Evolutionary conservation across 2,888 invertebrate species (phyloP), one percentile per base, ranked within the genome.

Genomic region (Plebejus argus): DNA sequence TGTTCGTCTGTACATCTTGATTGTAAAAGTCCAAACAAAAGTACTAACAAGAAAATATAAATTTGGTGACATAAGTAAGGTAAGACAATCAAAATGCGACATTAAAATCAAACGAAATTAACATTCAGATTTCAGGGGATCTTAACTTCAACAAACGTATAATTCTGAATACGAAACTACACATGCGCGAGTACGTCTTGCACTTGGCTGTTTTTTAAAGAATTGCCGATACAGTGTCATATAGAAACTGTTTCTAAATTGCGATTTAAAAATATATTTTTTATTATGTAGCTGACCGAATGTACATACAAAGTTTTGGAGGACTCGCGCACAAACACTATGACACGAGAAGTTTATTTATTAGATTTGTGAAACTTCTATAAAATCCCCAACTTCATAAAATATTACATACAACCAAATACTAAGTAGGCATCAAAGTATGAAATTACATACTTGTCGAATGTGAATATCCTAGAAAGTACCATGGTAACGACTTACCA

Each of bases 401-500:
- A 39, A 39, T 8, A 39, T 15, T 49, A 18, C 18, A 53, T 53
- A 2, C 20, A 20, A 8, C 0, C 20, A 58, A 28, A 23, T 66
- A 23, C 10, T 66, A 66, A 66, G 23, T 66, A 23, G n/a, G 58
- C 18, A 58, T 58, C 53, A 18, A 20, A 58, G 61, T 66, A 33
- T 66, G 15, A 66, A 66, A 66, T 66, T 66, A 66, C 66, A 66
- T 33, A 23, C 61, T 66, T 33, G 66, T 66, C 28, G 12, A 20
- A 23, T 23, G 23, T 28, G 66, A 66, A 15, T 66, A 33, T 66
- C 61, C 61, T 66, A 66, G 66, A 66, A 58, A 56, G 53, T n/a
- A 49, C n/a, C 45, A 72, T 53, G 53, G 53, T 53, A 53, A 53
- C 53, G 53, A 53, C 53, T 18, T 53, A 58, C 76, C 56, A 74